Evolutionary conservation across 2,888 invertebrate species (phyloP).

Genomic region (Spisula subtruncata): DNA sequence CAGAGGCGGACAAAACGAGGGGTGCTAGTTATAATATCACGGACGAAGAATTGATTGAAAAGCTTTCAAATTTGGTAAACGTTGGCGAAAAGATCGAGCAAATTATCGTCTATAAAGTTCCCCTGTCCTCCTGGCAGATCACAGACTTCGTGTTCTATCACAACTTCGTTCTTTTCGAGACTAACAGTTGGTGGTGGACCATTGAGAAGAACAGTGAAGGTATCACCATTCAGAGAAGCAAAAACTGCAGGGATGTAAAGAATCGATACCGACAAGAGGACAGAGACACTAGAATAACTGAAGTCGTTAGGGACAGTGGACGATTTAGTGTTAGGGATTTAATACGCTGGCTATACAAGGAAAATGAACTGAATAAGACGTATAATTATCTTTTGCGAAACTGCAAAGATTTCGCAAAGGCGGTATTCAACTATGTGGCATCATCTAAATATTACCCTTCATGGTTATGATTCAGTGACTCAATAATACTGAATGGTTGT

Average conservation of each 20-base stretch:
- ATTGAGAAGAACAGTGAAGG: no score
- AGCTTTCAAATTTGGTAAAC: slow-evolving; percentile 12
- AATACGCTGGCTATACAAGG: slow-evolving; percentile 30
- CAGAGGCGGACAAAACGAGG: not conserved
- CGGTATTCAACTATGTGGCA: not conserved
- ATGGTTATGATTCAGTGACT: no score
- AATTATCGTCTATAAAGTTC: not conserved
- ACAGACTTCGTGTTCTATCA: not conserved
- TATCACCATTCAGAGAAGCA: no score
- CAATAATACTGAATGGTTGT: no score
- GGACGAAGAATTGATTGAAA: not conserved
- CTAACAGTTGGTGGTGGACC: not conserved
- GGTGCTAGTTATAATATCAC: not conserved
- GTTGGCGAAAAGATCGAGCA: no score
- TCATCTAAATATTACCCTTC: no score
- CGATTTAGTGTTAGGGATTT: no score
- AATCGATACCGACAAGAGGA: no score
- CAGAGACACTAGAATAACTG: not conserved
- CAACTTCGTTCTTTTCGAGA: not conserved
- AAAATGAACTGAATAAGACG: slow-evolving; percentile 33
- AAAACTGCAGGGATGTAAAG: no score
- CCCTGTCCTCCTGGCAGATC: not conserved
- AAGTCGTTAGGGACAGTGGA: slow-evolving; percentile 33
- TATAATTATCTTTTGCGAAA: not conserved
- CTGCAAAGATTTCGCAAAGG: slow-evolving; percentile 6